These are phyloP conservation scores for Cabera pusaria DNA, from an alignment of 2,888 invertebrate genomes.

Conservation along the genomic window DNA sequence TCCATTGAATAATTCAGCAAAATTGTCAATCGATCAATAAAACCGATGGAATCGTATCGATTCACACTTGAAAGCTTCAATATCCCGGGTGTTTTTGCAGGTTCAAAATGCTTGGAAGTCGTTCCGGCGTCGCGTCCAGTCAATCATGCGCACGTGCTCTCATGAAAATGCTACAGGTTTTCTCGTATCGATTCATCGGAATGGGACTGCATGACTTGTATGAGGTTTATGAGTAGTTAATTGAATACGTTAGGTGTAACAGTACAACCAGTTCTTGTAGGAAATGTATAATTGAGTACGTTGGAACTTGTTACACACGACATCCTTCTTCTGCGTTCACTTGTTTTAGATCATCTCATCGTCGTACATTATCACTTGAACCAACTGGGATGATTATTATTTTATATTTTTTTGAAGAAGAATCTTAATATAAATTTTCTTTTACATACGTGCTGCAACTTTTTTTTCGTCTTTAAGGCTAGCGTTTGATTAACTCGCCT, in stretches of 20 bases:
- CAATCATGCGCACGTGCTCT: conserved; percentile 71
- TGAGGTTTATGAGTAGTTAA: conserved; percentile 38
- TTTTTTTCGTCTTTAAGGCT: too few species aligned
- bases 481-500: too few species aligned
- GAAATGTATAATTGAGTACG: conserved; percentile 48
- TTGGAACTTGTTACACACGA: conserved; percentile 39
- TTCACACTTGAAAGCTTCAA: conserved; percentile 78
- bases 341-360: too few species aligned
- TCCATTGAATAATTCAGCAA: conserved; percentile 78
- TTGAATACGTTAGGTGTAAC: conserved; percentile 40
- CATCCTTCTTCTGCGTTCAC: conserved; percentile 42
- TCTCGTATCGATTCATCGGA: conserved; percentile 58
- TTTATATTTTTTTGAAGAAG: background rate
- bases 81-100: conserved; percentile 68
- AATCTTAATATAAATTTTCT: background rate
- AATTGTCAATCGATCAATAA: conserved; percentile 81
- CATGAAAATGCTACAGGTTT: conserved; percentile 59
- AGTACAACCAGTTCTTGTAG: conserved; percentile 54
- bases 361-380: conserved; percentile 46
- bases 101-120: conserved; percentile 72
- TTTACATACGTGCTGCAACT: too few species aligned
- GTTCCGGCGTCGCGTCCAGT: conserved; percentile 67
- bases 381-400: conserved; percentile 16
- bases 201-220: conserved; percentile 46
- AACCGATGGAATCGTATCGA: conserved; percentile 66